Conservation (phyloP, 2,888 invertebrate species). For the Synanthedon andrenaeformis region DNA sequence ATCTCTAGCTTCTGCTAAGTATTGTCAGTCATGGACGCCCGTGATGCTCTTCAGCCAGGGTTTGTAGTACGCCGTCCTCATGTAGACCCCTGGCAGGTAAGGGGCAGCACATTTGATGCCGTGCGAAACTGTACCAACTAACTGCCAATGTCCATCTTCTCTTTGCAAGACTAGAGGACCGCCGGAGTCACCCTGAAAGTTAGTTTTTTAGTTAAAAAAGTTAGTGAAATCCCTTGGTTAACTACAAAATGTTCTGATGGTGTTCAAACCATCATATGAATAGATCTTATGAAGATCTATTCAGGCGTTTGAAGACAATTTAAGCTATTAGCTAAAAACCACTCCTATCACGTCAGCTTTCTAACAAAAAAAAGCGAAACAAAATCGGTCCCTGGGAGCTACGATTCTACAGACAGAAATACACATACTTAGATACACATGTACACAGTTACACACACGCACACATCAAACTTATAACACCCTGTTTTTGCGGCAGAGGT, state of each 20-base stretch:
- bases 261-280: too few species aligned
- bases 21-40: conserved; percentile 72
- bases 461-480: too few species aligned
- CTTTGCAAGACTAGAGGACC: conserved; percentile 88
- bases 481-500: too few species aligned
- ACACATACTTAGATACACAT: too few species aligned
- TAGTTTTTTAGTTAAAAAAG: conserved; percentile 12
- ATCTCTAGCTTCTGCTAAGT: background rate
- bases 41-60: conserved; percentile 91
- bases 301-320: conserved; percentile 1
- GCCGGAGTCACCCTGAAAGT: conserved; percentile 87
- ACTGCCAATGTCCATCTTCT: conserved; percentile 86
- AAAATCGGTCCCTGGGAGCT: too few species aligned
- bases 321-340: background rate
- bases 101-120: conserved; percentile 96
- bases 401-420: too few species aligned
- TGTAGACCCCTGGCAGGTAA: conserved; percentile 92
- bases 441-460: too few species aligned
- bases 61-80: conserved; percentile 92
- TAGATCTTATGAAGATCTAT: too few species aligned
- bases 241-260: background rate
- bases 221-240: background rate
- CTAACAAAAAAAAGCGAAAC: too few species aligned
- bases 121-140: conserved; percentile 93
- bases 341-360: too few species aligned